Percentiles rank a stretch among this genome's conserved stretches.
Conservation (phyloP, 2,113 vertebrate species). For the Menura novaehollandiae region DNA sequence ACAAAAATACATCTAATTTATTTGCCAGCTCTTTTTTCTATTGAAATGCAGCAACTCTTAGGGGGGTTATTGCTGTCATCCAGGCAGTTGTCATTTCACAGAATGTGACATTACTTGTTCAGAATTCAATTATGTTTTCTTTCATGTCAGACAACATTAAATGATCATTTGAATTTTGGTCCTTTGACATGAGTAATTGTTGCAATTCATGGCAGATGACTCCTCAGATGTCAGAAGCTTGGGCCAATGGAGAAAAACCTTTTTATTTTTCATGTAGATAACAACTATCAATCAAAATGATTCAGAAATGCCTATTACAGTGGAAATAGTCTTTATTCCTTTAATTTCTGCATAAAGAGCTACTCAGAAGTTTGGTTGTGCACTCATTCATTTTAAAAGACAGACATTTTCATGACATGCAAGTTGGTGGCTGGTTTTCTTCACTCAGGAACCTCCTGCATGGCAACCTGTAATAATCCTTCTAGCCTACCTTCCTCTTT, state of each 20-base stretch:
- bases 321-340: not conserved
- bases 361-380: not conserved
- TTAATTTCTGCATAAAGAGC: not conserved
- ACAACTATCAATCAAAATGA: not conserved
- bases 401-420: not conserved
- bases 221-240: not conserved
- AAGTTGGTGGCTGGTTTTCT: not conserved
- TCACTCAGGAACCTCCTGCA: not conserved
- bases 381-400: not conserved
- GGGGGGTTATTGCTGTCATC: not conserved
- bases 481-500: not conserved
- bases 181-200: not conserved
- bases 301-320: not conserved
- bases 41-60: not conserved
- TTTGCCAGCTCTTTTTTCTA: not conserved
- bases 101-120: not conserved
- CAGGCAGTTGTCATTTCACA: not conserved
- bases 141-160: not conserved
- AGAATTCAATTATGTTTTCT: conserved; percentile 25
- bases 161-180: not conserved
- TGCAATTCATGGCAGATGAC: not conserved
- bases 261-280: not conserved
- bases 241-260: not conserved
- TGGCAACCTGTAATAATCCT: not conserved
- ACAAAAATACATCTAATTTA: not conserved